phyloP scores from a whole-genome alignment of 2,888 invertebrate species.

The Gisinianus flammeolus region DNA sequence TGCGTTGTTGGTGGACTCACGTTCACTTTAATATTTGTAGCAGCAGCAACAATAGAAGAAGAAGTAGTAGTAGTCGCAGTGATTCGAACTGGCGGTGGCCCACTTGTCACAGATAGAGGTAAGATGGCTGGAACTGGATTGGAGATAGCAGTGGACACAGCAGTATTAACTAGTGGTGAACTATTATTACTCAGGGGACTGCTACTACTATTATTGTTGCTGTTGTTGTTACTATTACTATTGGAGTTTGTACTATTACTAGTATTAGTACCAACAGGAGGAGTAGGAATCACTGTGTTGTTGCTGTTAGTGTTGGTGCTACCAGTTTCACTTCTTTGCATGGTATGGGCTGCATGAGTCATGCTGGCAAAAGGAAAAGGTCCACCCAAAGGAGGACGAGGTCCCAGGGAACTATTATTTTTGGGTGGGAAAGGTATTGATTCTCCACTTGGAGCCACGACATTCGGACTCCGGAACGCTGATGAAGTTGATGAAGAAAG shows the following conservation, averaged over 20 bases:
- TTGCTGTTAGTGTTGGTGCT: conserved; percentile 37
- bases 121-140: conserved; percentile 28
- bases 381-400: conserved; percentile 65
- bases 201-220: conserved; percentile 29
- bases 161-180: conserved; percentile 36
- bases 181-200: conserved; percentile 47
- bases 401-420: conserved; percentile 63
- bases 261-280: conserved; percentile 47
- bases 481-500: conserved; percentile 52
- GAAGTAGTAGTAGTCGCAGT: background rate
- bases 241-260: conserved; percentile 55
- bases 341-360: conserved; percentile 83
- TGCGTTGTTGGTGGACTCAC: conserved; percentile 49
- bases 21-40: conserved; percentile 11
- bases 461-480: conserved; percentile 72
- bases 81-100: conserved; percentile 2
- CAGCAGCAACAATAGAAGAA: background rate
- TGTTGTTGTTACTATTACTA: conserved; percentile 10
- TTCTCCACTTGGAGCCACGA: conserved; percentile 71
- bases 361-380: conserved; percentile 88
- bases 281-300: conserved; percentile 41
- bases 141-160: conserved; percentile 30
- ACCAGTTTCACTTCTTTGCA: conserved; percentile 72
- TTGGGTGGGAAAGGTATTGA: conserved; percentile 56
- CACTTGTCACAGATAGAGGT: conserved; percentile 35